Conservation (phyloP, 2,888 invertebrate species). For the Apoderus coryli region DNA sequence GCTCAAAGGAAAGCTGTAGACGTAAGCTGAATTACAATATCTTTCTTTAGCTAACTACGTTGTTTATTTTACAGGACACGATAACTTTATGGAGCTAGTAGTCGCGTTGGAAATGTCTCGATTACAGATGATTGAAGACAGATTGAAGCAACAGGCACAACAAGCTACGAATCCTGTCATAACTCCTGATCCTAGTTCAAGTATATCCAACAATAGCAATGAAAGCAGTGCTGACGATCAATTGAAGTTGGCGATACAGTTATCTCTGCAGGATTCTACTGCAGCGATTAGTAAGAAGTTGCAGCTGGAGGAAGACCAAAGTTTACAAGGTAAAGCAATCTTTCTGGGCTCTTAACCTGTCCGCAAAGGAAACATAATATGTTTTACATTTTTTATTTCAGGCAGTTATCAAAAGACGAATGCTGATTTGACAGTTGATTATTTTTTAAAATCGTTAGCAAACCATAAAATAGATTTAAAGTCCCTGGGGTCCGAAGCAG, state of each 20-base stretch:
- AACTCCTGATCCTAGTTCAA: conserved; percentile 28
- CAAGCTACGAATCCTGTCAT: conserved; percentile 17
- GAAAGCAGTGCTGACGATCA: conserved; percentile 33
- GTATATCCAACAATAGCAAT: conserved; percentile 29
- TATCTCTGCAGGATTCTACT: conserved; percentile 35
- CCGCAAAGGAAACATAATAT: no score
- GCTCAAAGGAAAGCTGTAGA: conserved; percentile 29
- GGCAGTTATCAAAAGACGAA: conserved; percentile 30
- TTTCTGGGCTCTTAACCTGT: no score
- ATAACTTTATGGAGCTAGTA: conserved; percentile 47
- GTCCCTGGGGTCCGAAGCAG: conserved; percentile 26
- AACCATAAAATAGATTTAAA: conserved; percentile 34
- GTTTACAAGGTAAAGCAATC: conserved; percentile 1
- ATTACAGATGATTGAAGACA: conserved; percentile 48
- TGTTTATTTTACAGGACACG: conserved; percentile 24
- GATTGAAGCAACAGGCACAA: conserved; percentile 35
- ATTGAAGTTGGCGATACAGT: conserved; percentile 37
- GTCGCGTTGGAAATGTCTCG: conserved; percentile 54
- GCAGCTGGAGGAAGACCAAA: conserved; percentile 11
- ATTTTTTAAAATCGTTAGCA: conserved; percentile 37
- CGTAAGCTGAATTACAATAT: conserved; percentile 20
- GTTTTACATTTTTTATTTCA: background rate
- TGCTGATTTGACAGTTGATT: conserved; percentile 38
- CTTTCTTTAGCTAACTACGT: conserved; percentile 1
- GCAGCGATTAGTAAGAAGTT: conserved; percentile 20